Percentiles rank a stretch among this genome's conserved stretches.
phyloP scores from a whole-genome alignment of 2,888 invertebrate species.

The Cremastinae sp. region DNA sequence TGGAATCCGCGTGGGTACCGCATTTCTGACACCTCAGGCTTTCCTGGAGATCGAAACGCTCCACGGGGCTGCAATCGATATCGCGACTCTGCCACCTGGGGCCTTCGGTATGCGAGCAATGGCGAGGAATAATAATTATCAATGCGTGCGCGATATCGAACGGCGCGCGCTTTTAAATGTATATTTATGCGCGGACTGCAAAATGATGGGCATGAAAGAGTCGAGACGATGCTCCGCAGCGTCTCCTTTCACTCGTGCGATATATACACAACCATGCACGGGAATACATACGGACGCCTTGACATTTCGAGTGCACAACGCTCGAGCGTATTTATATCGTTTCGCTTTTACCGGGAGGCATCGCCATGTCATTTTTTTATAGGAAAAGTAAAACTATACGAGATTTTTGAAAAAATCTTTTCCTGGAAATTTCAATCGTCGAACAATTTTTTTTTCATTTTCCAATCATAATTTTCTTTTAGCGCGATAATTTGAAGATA shows the following conservation, averaged over 20 bases:
- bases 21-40: constrained; percentile 44
- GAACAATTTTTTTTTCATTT: no score
- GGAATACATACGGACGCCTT: constrained; percentile 49
- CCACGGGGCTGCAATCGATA: constrained; percentile 1
- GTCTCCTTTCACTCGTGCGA: constrained; percentile 56
- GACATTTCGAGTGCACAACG: constrained; percentile 60
- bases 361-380: not conserved
- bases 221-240: constrained; percentile 45
- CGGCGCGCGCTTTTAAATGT: constrained; percentile 34
- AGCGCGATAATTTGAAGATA: no score
- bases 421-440: no score
- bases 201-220: constrained; percentile 51
- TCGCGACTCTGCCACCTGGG: constrained; percentile 49
- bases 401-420: no score
- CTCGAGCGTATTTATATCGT: constrained; percentile 24
- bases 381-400: not conserved
- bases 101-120: constrained; percentile 40
- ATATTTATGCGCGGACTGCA: constrained; percentile 23
- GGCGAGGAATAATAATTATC: constrained; percentile 55
- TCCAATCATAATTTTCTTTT: no score
- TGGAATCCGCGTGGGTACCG: constrained; percentile 56
- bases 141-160: constrained; percentile 55
- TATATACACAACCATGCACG: constrained; percentile 23
- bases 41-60: not conserved
- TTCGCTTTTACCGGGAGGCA: constrained; percentile 1